Conservation (phyloP, 2,797 vertebrate genomes). For the Thalassophryne amazonica region DNA sequence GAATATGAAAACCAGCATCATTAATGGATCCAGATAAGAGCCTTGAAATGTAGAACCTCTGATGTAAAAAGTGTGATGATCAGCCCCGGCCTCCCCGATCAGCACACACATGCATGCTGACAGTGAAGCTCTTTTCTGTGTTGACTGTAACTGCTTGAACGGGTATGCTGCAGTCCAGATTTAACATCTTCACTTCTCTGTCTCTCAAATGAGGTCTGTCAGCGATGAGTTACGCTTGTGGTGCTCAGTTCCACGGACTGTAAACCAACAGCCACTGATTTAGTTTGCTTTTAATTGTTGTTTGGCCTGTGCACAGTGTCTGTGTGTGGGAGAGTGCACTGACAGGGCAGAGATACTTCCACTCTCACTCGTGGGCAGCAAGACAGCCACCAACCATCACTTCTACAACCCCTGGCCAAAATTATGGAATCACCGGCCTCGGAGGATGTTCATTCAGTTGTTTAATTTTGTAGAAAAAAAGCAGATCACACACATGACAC, state of each 20-base stretch:
- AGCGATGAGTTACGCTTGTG: slow-evolving; percentile 64
- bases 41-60: no score
- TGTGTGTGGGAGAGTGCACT: slow-evolving; percentile 49
- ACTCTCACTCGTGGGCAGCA: slow-evolving; percentile 38
- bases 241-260: slow-evolving; percentile 53
- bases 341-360: slow-evolving; percentile 65
- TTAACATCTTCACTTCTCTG: slow-evolving; percentile 58
- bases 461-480: no score
- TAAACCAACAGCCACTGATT: slow-evolving; percentile 67
- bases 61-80: no score
- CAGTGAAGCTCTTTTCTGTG: not conserved
- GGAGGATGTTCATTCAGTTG: no score
- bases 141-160: slow-evolving; percentile 23
- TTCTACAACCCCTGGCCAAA: no score
- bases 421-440: no score
- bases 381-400: slow-evolving; percentile 56
- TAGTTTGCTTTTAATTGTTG: slow-evolving; percentile 69
- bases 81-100: no score
- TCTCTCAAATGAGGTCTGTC: slow-evolving; percentile 67
- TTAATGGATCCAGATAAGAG: no score
- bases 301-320: slow-evolving; percentile 24
- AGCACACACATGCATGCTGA: not conserved
- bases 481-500: no score
- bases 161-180: slow-evolving; percentile 48
- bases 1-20: no score